Evolutionary conservation across 2,888 invertebrate genomes (phyloP), one percentile per base, ranked within the genome.

Genomic region (Charanyca ferruginea): DNA sequence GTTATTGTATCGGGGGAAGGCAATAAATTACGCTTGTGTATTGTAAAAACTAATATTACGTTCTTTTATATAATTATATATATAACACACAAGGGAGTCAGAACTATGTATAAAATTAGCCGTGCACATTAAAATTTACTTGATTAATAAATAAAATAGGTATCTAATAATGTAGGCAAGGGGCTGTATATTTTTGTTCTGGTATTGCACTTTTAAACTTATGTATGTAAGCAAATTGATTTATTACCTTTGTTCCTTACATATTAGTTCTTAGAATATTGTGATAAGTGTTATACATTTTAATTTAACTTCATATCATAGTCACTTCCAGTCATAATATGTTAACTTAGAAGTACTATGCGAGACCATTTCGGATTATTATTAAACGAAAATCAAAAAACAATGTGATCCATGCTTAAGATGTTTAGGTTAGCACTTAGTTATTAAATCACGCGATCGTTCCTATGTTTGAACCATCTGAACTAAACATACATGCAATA

Each of bases 11-110:
- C 94, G 96, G 96, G 96, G 97, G 96, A 96, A 96, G 96, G 97
- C 97, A 96, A 96, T 96, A 96, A 96, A 96, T 96, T 96, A 97
- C 97, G 97, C 97, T 97, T 97, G 93, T 94, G 94, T 93, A 85
- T 92, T 91, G 89, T 93, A 92, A 91, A 91, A 91, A 90, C 84
- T 89, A 89, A 89, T 90, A 85, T 87, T 87, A 90, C 84, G 83
- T 86, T 87, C 86, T 73, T 67, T 64, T 67, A 76, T 60, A 67
- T 68, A 73, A 77, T 68, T 83, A 75, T 82, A 83, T 80, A 73
- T 80, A 80, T 71, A 69, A 61, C 70, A 77, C 54, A 77, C 25
- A 61, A 72, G 65, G 53, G 73, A 83, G 84, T 82, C 79, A 78
- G 73, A 73, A 71, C 48, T 68, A 64, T 69, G 70, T 73, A 81